These are phyloP conservation scores for Emydocephalus ijimae DNA, from an alignment of 2,113 vertebrate genomes.

Conservation along the genomic window DNA sequence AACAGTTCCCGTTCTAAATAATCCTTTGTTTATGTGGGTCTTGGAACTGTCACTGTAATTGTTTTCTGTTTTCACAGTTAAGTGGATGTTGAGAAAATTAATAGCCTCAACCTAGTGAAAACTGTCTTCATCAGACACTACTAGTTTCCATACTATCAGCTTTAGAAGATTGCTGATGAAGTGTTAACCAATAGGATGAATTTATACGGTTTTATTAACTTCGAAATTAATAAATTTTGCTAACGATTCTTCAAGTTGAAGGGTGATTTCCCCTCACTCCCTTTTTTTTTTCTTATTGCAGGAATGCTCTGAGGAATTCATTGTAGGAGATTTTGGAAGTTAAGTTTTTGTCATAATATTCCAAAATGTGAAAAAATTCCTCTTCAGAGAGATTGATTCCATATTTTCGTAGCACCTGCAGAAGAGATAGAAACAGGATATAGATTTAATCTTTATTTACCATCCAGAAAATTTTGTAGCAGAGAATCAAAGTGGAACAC, in stretches of 20 bases:
- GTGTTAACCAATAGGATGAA: constrained; percentile 26
- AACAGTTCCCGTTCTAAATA: constrained; percentile 30
- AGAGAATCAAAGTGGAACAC: constrained; percentile 4
- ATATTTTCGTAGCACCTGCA: constrained; percentile 70
- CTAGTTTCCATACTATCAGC: constrained; percentile 41
- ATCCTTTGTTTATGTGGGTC: constrained; percentile 21
- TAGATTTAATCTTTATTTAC: not conserved
- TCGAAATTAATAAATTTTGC: constrained; percentile 47
- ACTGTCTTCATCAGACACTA: constrained; percentile 47
- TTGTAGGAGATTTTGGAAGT: constrained; percentile 72
- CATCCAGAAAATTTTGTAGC: not conserved
- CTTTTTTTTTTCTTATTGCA: constrained; percentile 56
- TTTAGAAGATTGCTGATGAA: constrained; percentile 57
- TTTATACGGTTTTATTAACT: constrained; percentile 49
- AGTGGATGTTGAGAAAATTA: constrained; percentile 60
- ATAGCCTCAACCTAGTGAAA: constrained; percentile 46
- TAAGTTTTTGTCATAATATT: constrained; percentile 72
- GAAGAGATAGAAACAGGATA: constrained; percentile 1
- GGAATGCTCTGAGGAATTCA: constrained; percentile 75
- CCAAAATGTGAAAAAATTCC: constrained; percentile 72
- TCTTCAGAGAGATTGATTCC: constrained; percentile 67
- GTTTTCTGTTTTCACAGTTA: constrained; percentile 56
- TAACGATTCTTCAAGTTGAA: constrained; percentile 23
- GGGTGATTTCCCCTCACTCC: not conserved
- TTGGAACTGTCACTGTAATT: constrained; percentile 48